A percentile compares a stretch with the other conserved stretches of the same genome.
These are phyloP conservation scores for Hirtodrosophila cameraria DNA, from an alignment of 2,888 invertebrate genomes.

Conservation along the genomic window DNA sequence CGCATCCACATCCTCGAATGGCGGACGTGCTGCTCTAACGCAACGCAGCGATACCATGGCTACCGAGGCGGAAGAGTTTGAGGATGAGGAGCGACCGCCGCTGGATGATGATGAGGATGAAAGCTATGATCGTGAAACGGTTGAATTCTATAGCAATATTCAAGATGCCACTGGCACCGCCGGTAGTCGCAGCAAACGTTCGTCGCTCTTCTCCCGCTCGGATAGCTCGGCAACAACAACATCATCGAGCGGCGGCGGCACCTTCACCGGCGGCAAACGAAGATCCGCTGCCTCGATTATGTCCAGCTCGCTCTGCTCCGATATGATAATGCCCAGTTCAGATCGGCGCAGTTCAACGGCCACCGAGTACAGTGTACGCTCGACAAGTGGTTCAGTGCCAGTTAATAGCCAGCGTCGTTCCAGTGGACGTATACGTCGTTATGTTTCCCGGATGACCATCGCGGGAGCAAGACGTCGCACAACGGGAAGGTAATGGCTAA, in stretches of 20 bases:
- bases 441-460: conserved; percentile 83
- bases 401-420: conserved; percentile 78
- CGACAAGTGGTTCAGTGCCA: conserved; percentile 52
- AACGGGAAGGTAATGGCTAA: conserved; percentile 83
- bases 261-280: conserved; percentile 82
- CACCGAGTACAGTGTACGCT: conserved; percentile 81
- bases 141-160: conserved; percentile 82
- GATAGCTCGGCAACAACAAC: conserved; percentile 84
- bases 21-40: conserved; percentile 36
- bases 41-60: conserved; percentile 71
- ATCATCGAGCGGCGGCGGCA: conserved; percentile 82
- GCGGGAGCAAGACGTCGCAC: conserved; percentile 83
- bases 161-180: conserved; percentile 78
- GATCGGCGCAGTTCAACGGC: conserved; percentile 83
- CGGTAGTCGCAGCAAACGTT: conserved; percentile 79
- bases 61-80: conserved; percentile 69
- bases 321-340: conserved; percentile 77
- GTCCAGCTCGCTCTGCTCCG: conserved; percentile 83
- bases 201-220: conserved; percentile 83
- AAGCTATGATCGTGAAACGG: conserved; percentile 81
- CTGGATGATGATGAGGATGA: conserved; percentile 72
- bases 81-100: conserved; percentile 64
- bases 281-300: conserved; percentile 83
- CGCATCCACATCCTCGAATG: conserved; percentile 66
- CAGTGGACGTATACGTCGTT: conserved; percentile 82